Evolutionary conservation across 2,113 vertebrate genomes (phyloP).

Genomic region (Colinus virginianus): DNA sequence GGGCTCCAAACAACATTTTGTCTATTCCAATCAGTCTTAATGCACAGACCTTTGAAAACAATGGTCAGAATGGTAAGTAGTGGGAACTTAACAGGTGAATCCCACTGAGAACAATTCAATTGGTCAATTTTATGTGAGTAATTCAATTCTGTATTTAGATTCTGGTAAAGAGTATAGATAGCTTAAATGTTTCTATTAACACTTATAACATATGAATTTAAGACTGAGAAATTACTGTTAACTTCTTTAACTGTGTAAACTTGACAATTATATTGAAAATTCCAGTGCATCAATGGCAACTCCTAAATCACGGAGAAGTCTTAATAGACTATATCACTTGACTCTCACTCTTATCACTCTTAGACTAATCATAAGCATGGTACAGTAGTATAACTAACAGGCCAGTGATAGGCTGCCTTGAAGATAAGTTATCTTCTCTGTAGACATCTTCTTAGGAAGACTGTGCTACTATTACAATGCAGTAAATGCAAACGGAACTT

Average conservation of each 20-base stretch:
- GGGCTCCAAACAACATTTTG: conserved; percentile 33
- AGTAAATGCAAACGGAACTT: not conserved
- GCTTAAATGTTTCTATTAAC: not conserved
- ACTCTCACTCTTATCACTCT: not conserved
- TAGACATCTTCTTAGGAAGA: not conserved
- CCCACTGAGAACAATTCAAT: conserved; percentile 51
- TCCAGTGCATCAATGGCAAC: not conserved
- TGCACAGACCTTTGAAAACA: conserved; percentile 49
- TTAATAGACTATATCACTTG: not conserved
- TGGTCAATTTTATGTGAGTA: conserved; percentile 30
- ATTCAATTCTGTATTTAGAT: not conserved
- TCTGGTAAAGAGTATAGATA: not conserved
- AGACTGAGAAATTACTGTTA: not conserved
- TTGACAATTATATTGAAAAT: not conserved
- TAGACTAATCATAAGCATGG: not conserved
- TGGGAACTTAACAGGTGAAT: conserved; percentile 15
- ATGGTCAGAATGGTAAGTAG: not conserved
- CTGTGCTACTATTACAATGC: not conserved
- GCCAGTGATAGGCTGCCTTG: not conserved
- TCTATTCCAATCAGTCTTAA: conserved; percentile 58
- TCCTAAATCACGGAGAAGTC: not conserved
- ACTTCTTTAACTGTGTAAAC: not conserved
- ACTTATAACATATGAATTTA: not conserved
- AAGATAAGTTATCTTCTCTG: conserved; percentile 19
- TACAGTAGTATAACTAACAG: not conserved